Percentiles rank a stretch among this genome's conserved stretches.
Conservation (phyloP, 2,888 invertebrate genomes). For the Diaperis boleti region DNA sequence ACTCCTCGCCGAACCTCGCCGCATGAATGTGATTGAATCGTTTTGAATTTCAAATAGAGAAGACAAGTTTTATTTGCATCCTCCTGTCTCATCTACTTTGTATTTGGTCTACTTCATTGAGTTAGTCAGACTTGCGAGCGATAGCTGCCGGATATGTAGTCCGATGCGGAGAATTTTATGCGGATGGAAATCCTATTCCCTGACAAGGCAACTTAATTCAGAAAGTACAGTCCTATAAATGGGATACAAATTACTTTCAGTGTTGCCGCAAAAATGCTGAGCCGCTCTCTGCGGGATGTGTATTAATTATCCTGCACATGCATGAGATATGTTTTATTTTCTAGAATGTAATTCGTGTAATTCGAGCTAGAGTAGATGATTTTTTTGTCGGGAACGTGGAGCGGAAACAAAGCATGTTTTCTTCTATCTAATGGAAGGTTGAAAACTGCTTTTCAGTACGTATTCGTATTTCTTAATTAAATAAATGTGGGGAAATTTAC, state of each 20-base stretch:
- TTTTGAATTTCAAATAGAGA: conserved; percentile 62
- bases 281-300: too few relatives aligned
- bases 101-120: conserved; percentile 63
- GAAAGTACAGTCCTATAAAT: conserved; percentile 22
- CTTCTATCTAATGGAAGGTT: too few relatives aligned
- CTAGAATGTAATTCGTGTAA: too few relatives aligned
- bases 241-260: conserved; percentile 19
- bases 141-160: conserved; percentile 53
- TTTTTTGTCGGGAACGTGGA: too few relatives aligned
- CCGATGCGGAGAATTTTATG: conserved; percentile 49
- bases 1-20: conserved; percentile 54
- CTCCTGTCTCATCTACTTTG: conserved; percentile 64
- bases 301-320: too few relatives aligned
- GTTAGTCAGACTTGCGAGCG: conserved; percentile 58
- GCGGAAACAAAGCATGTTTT: too few relatives aligned
- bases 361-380: too few relatives aligned
- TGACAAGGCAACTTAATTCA: conserved; percentile 29
- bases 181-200: conserved; percentile 40
- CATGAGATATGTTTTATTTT: too few relatives aligned
- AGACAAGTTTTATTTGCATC: conserved; percentile 63
- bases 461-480: too few relatives aligned
- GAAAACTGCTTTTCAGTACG: too few relatives aligned
- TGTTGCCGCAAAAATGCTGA: background rate
- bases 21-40: conserved; percentile 59
- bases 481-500: too few relatives aligned